Conservation (phyloP, 2,113 vertebrate genomes). For the Psittacara wagleri region DNA sequence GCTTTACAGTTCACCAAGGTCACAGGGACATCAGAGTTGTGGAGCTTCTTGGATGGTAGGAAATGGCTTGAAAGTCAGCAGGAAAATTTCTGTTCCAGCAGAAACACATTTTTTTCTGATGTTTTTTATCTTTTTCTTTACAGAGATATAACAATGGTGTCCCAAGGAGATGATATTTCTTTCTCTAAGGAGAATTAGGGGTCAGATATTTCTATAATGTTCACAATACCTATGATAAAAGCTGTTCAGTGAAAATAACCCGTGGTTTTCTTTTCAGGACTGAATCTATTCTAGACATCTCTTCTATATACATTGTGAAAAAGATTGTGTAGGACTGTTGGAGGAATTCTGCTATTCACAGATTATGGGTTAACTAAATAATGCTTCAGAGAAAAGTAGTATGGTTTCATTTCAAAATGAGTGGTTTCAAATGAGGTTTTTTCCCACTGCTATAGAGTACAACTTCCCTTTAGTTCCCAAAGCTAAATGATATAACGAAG, state of each 20-base stretch:
- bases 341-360: not conserved
- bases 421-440: not conserved
- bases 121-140: not conserved
- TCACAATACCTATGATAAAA: not conserved
- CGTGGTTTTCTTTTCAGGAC: not conserved
- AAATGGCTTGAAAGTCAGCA: conserved; percentile 30
- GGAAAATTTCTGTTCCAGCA: not conserved
- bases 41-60: not conserved
- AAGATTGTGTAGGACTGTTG: not conserved
- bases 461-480: not conserved
- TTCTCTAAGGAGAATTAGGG: conserved; percentile 32
- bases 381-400: not conserved
- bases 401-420: not conserved
- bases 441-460: not conserved
- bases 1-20: conserved; percentile 40
- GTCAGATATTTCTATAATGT: conserved; percentile 20
- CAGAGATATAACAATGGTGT: not conserved
- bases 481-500: not conserved
- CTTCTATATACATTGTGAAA: not conserved
- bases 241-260: not conserved
- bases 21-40: not conserved
- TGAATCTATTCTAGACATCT: not conserved
- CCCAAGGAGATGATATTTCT: not conserved
- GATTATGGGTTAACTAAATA: not conserved
- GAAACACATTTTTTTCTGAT: not conserved